Conservation (phyloP, 2,888 invertebrate genomes). For the Philereme vetulata region DNA sequence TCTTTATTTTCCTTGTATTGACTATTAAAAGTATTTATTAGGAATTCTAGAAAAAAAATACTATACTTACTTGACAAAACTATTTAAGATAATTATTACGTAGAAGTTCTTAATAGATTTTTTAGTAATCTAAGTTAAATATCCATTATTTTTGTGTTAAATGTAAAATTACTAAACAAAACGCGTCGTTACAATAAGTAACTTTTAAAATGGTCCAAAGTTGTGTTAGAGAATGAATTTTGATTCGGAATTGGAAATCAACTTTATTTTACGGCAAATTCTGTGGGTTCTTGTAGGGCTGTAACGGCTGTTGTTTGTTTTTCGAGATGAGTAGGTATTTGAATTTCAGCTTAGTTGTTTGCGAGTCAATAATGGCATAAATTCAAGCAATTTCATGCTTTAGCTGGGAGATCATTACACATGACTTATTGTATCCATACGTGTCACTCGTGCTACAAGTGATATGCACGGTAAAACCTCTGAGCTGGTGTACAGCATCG, state of each 20-base stretch:
- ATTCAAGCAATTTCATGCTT: constrained; percentile 11
- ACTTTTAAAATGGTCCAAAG: constrained; percentile 37
- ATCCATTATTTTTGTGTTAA: constrained; percentile 4
- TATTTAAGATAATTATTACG: too few species aligned
- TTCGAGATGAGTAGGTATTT: constrained; percentile 32
- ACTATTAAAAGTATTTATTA: too few species aligned
- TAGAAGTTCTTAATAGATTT: too few species aligned
- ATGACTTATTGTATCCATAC: neutral
- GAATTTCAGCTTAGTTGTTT: constrained; percentile 33
- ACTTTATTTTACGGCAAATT: constrained; percentile 35
- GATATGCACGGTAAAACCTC: too few species aligned
- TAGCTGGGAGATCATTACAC: neutral
- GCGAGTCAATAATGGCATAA: constrained; percentile 19
- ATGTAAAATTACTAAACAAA: constrained; percentile 26
- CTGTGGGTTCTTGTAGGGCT: constrained; percentile 29
- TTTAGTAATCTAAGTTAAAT: neutral
- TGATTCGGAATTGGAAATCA: constrained; percentile 39
- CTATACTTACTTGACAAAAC: too few species aligned
- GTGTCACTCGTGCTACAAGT: too few species aligned
- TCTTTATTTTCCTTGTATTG: constrained; percentile 3
- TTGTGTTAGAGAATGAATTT: constrained; percentile 35
- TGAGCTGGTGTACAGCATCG: too few species aligned
- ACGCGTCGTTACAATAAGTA: constrained; percentile 29
- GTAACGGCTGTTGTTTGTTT: constrained; percentile 39
- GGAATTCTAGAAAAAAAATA: too few species aligned